These are phyloP conservation scores for Malurus splendens DNA, from an alignment of 2,797 vertebrate genomes.

Conservation along the genomic window DNA sequence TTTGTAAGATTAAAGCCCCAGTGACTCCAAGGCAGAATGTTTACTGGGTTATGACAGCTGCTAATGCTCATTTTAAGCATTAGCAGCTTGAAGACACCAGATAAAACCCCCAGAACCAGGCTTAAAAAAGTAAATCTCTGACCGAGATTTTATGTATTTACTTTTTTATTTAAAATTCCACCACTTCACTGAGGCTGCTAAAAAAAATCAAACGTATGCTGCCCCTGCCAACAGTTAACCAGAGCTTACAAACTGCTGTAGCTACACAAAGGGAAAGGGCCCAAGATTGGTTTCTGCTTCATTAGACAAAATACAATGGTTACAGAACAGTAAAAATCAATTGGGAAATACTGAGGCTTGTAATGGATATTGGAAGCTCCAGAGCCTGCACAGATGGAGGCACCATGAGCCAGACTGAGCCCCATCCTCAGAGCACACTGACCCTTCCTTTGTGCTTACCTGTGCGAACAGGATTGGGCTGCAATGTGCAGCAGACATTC, in stretches of 20 bases:
- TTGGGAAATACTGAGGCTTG: conserved; percentile 47
- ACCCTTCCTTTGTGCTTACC: background rate
- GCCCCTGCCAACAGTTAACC: conserved; percentile 29
- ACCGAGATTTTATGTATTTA: background rate
- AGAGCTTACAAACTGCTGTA: conserved; percentile 9
- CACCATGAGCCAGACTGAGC: background rate
- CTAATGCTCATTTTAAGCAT: background rate
- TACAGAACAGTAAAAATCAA: conserved; percentile 41
- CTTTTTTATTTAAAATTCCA: background rate
- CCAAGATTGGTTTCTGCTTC: conserved; percentile 48
- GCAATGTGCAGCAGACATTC: background rate
- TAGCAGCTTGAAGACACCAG: background rate
- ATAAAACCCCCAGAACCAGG: background rate
- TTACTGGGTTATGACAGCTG: background rate
- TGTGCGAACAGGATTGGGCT: background rate
- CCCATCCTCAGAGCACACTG: background rate
- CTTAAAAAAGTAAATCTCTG: background rate
- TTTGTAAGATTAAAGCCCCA: background rate
- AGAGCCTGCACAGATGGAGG: background rate
- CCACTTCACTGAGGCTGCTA: background rate
- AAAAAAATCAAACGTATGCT: background rate
- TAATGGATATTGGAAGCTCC: conserved; percentile 30
- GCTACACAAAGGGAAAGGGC: conserved; percentile 11
- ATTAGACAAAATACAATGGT: conserved; percentile 50
- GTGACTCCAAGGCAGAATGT: background rate